phyloP scores from a whole-genome alignment of 2,797 vertebrate species.

The Natrix natrix region DNA sequence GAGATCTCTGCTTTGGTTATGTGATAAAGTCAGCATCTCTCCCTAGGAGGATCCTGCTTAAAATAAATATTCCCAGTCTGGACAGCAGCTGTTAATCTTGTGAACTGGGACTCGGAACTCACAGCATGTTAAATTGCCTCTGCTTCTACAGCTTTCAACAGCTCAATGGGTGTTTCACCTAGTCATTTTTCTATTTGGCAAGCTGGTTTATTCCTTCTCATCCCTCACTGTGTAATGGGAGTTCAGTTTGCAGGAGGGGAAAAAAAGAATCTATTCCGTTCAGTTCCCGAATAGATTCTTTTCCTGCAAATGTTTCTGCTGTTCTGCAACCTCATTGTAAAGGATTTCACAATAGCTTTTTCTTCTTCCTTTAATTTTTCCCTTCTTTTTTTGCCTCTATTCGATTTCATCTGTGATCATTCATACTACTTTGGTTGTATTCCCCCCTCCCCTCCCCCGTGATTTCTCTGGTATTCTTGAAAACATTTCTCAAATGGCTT shows the following conservation, averaged over 20 bases:
- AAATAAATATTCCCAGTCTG: background rate
- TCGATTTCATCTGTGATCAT: background rate
- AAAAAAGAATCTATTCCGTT: background rate
- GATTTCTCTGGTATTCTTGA: background rate
- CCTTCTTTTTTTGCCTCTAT: background rate
- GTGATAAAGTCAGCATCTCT: background rate
- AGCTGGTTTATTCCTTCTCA: background rate
- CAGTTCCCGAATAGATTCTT: background rate
- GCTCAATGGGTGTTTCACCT: background rate
- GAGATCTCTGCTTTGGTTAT: background rate
- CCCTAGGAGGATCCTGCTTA: background rate
- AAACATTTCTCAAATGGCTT: background rate
- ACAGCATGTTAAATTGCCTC: background rate
- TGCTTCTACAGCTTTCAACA: background rate
- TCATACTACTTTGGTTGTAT: background rate
- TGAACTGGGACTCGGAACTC: background rate
- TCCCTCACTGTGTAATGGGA: background rate
- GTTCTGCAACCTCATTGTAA: background rate
- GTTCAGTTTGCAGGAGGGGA: background rate
- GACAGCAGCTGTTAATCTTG: background rate
- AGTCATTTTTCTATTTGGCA: background rate
- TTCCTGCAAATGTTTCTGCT: background rate
- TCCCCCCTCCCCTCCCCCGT: background rate
- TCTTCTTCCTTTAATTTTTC: background rate
- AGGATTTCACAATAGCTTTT: background rate